Evolutionary conservation across 2,113 vertebrate species (phyloP).

Genomic region (Epinephelus lanceolatus): DNA sequence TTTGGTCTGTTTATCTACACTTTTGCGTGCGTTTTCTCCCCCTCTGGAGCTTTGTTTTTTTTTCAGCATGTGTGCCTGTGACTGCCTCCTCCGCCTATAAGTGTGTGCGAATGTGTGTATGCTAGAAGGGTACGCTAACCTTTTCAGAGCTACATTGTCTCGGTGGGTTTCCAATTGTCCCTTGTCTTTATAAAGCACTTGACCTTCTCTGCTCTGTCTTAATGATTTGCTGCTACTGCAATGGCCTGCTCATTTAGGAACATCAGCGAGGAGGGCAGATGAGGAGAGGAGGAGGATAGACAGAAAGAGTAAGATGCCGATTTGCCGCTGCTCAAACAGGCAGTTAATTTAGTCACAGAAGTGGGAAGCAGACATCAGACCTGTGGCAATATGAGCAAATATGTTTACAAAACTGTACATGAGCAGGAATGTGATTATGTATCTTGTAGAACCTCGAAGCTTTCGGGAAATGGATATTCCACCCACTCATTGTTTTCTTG

Average conservation of each 20-base stretch:
- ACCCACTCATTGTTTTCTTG: slow-evolving; percentile 59
- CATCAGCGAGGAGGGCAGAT: slow-evolving; percentile 39
- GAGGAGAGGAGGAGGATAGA: slow-evolving; percentile 6
- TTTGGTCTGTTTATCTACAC: background rate
- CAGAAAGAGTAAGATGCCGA: background rate
- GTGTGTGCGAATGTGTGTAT: slow-evolving; percentile 2
- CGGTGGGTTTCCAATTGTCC: slow-evolving; percentile 70
- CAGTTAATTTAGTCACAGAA: slow-evolving; percentile 57
- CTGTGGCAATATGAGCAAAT: slow-evolving; percentile 54
- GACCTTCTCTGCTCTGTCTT: slow-evolving; percentile 73
- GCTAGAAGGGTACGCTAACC: slow-evolving; percentile 48
- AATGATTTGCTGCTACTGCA: slow-evolving; percentile 74
- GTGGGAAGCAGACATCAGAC: slow-evolving; percentile 64
- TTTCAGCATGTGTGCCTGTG: background rate
- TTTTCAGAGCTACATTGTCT: slow-evolving; percentile 69
- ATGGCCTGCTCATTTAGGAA: slow-evolving; percentile 62
- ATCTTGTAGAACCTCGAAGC: slow-evolving; percentile 27
- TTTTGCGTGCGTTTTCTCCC: background rate
- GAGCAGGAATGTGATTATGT: slow-evolving; percentile 29
- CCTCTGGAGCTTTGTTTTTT: background rate
- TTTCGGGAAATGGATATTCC: slow-evolving; percentile 48
- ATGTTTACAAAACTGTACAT: slow-evolving; percentile 42
- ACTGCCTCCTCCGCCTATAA: slow-evolving; percentile 11
- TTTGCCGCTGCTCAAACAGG: slow-evolving; percentile 38
- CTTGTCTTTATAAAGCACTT: slow-evolving; percentile 72